Base-by-base conservation (phyloP, 2,113 vertebrate species). In the Daphoenositta chrysoptera region DNA sequence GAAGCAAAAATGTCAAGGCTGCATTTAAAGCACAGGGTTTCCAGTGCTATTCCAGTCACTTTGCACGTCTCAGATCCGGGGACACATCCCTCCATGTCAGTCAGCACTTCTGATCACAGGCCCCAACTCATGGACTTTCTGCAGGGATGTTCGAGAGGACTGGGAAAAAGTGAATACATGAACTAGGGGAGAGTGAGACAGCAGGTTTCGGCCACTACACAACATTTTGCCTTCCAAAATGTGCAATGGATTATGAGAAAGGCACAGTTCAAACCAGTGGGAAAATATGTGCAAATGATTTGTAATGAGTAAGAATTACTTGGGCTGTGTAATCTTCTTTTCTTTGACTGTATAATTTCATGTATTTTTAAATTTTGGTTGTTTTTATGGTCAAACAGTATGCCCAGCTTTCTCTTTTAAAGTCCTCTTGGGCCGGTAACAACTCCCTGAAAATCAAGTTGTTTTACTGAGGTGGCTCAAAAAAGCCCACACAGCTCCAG, bases 41-140 rank as follows among this genome's bases (percentile, higher is more conserved):
- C 23, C 45, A 77, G 3, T 24, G 12, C 27, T 33, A 4, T 28
- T 39, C 50, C 2, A 1, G 44, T 66, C 31, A 20, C 28, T 69
- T 28, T 28, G 27, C 0, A 1, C 10, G 9, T 63, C 39, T 60
- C 56, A 9, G 11, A 15, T 73, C 73, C 50, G 15, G 56, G 57
- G 61, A 69, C 7, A 5, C 13, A 54, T 15, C 5, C 26, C 10
- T 76, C n/a, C 27, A 14, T 0, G 0, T 21, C 81, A 53, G 21
- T 20, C 64, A 77, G 20, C 26, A 9, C 42, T 69, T 60, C 56
- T 79, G 51, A 50, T 15, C 35, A 24, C 35, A 4, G 3, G 11
- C 58, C 28, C 39, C 60, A 66, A 2, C 12, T 23, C 1, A 0
- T 10, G 20, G 56, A 6, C 35, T 54, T 78, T 35, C 57, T 73